Conservation (phyloP, 2,888 invertebrate genomes). For the Chrysolina americana region DNA sequence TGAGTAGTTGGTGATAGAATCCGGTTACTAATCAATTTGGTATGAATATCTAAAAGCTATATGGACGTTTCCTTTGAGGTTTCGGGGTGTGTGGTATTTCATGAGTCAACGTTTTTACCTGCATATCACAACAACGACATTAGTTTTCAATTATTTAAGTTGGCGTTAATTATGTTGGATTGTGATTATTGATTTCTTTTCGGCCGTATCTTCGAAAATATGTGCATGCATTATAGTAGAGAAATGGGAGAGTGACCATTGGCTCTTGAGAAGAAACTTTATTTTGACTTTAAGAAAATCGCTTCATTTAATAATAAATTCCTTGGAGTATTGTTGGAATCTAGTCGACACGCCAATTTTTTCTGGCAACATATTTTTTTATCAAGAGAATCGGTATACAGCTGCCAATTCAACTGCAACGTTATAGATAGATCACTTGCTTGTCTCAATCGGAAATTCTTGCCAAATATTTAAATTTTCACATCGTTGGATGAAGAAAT, state of each 20-base stretch:
- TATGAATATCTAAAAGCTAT: background rate
- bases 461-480: background rate
- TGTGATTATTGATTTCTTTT: too few relatives aligned
- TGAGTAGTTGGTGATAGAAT: too few relatives aligned
- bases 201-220: too few relatives aligned
- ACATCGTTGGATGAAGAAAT: too few relatives aligned
- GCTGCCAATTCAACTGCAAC: background rate
- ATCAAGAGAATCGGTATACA: background rate
- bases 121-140: background rate
- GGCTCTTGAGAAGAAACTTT: background rate
- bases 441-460: background rate
- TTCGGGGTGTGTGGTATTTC: background rate
- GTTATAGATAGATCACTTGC: background rate
- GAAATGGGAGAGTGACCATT: too few relatives aligned
- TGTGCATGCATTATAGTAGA: too few relatives aligned
- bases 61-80: background rate
- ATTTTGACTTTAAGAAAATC: background rate
- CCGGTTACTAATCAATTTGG: too few relatives aligned
- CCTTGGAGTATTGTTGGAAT: constrained; percentile 1
- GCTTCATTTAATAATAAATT: background rate
- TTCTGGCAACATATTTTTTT: constrained; percentile 8
- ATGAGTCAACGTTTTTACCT: background rate
- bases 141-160: background rate
- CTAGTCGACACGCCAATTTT: background rate
- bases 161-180: background rate